Evolutionary conservation across 2,113 vertebrate species (phyloP), one percentile per base, ranked within the genome.

Genomic region (Sterrhoptilus dennistouni): DNA sequence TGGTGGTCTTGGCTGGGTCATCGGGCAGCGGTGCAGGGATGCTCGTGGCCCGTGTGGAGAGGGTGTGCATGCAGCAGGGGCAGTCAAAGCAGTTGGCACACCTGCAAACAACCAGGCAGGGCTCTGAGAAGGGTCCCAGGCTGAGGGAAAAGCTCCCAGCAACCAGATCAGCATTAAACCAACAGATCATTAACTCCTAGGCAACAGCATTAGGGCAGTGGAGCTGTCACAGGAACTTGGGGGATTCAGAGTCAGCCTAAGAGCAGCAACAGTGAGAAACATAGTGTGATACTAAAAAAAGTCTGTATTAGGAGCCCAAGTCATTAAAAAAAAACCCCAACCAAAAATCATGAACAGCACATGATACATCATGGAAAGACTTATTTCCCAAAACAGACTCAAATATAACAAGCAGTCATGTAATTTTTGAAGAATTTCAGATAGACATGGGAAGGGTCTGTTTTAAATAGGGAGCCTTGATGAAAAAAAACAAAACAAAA

Each of bases 21-120:
- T 99, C 99, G 1, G 99, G 99, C 76, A 99, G 98, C 2, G 99
- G 99, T 38, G 99, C 98, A 7, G 99, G 99, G 95, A 99, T 99
- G 97, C 99, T 99, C 2, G 99, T 99, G 83, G 99, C 99, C 15
- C 99, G 98, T 10, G 99, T 99, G 33, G 99, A 99, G 38, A 99
- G 98, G 0, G 99, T 99, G 93, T 99, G 99, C 99, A 99, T 99
- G 96, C 99, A 99, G 89, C 99, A 99, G 1, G 99, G 99, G 89
- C 99, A 99, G 97, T 99, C 99, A 71, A 99, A 99, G 97, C 99
- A 99, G 93, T 99, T 99, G 14, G 99, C 99, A 96, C 99, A 99
- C 87, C 99, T 99, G 72, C 14, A 80, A 42, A 29, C 89, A 85
- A 11, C 18, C 71, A 63, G n/a, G 50, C 40, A 45, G 31, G 1